Conservation (phyloP, 2,797 vertebrate genomes). For the Nannoperca obscura region DNA sequence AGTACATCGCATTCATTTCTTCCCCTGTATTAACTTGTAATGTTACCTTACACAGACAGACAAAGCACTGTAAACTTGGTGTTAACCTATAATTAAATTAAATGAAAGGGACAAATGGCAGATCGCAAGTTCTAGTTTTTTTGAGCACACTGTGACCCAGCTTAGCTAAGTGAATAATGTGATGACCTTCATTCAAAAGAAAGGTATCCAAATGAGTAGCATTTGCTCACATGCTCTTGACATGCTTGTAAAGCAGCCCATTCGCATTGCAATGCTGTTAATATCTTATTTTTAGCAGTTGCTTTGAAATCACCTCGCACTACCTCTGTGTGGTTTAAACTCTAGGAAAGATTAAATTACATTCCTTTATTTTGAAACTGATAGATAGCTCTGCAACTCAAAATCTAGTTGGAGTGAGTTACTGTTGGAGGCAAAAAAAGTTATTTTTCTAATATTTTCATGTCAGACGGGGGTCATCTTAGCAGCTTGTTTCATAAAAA, state of each 20-base stretch:
- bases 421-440: not conserved
- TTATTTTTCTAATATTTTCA: slow-evolving; percentile 19
- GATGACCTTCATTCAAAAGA: not conserved
- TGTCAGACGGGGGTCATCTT: slow-evolving; percentile 38
- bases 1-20: slow-evolving; percentile 10
- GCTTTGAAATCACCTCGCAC: slow-evolving; percentile 12
- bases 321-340: slow-evolving; percentile 16
- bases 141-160: not conserved
- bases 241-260: not conserved
- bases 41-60: not conserved
- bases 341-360: not conserved
- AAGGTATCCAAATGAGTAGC: slow-evolving; percentile 14
- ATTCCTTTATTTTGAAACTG: not conserved
- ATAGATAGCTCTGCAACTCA: slow-evolving; percentile 11
- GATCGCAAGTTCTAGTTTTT: not conserved
- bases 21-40: slow-evolving; percentile 2
- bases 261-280: not conserved
- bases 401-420: not conserved
- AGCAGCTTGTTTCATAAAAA: slow-evolving; percentile 27
- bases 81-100: not conserved
- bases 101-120: not conserved
- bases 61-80: not conserved
- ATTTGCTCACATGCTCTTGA: slow-evolving; percentile 12
- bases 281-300: slow-evolving; percentile 10
- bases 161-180: not conserved